phyloP scores from a whole-genome alignment of 64 coral and sea anemone species.

The Trachythela sp. region DNA sequence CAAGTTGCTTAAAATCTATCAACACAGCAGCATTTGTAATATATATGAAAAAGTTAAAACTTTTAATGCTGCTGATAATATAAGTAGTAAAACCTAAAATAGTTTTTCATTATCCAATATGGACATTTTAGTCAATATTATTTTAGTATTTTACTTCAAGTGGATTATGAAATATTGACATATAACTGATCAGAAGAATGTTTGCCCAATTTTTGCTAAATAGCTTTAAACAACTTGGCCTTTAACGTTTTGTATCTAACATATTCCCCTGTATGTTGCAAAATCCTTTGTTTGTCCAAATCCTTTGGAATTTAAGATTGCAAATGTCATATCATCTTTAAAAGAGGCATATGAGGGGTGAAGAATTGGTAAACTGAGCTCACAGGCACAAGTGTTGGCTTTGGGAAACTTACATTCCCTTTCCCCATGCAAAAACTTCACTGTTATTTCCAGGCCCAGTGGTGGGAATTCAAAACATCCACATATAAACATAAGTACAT shows the following conservation, averaged over 20 bases:
- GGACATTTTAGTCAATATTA: too few relatives aligned
- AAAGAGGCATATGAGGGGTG: neutral
- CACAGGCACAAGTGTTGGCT: slow-evolving; percentile 11
- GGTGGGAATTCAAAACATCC: slow-evolving; percentile 8
- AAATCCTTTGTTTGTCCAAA: neutral
- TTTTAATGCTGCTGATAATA: too few relatives aligned
- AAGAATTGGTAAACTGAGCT: neutral
- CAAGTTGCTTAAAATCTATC: too few relatives aligned
- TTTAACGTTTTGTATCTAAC: neutral
- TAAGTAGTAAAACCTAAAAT: too few relatives aligned
- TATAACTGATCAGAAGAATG: too few relatives aligned
- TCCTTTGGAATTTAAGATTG: neutral
- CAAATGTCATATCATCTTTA: slow-evolving; percentile 18
- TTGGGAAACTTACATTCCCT: slow-evolving; percentile 15
- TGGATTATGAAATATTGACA: too few relatives aligned
- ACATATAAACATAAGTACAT: neutral
- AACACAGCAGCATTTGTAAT: too few relatives aligned
- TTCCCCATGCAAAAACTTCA: neutral
- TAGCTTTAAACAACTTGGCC: neutral
- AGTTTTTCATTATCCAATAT: too few relatives aligned
- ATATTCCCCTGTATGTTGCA: neutral
- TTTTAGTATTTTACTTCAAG: too few relatives aligned
- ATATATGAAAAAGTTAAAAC: too few relatives aligned
- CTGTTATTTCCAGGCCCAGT: neutral
- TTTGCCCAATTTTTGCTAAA: too few relatives aligned